Evolutionary conservation across 2,888 invertebrate genomes (phyloP), one percentile per base, ranked within the genome.

Genomic region (Sepioteuthis lessoniana): DNA sequence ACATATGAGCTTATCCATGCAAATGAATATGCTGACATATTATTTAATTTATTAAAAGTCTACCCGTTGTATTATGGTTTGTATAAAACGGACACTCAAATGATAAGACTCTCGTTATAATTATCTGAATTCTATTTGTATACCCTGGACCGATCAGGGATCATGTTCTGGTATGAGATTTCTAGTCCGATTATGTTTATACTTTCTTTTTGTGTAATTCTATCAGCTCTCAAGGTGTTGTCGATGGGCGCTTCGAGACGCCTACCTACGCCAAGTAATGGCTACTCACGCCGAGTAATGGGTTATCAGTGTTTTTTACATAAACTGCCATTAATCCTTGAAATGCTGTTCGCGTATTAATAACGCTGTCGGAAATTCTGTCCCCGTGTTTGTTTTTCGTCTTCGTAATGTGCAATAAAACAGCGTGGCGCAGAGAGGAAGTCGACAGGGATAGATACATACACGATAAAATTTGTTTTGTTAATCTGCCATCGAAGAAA

Each of bases 291-390:
- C n/a, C 76, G 13, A 4, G 10, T n/a, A 76, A 76, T n/a, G 16
- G n/a, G n/a, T 19, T 76, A n/a, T n/a, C n/a, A n/a, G 25, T n/a
- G n/a, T n/a, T 76, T 76, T 35, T 76, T n/a, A n/a, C n/a, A n/a
- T n/a, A 76, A 76, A 3, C 1, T 16, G n/a, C 76, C n/a, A 76
- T n/a, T 35, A n/a, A 76, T n/a, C 1, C 76, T 16, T 4, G n/a
- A n/a, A 42, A n/a, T 35, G n/a, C 16, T 76, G n/a, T 76, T 76
- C 13, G 35, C 76, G 13, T 76, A 76, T 76, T 76, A 76, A 76
- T 76, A 76, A 76, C 76, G n/a, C 76, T n/a, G 76, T 76, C 76
- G 76, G 76, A 76, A 76, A 76, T 35, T 76, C 76, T 76, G 76
- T 76, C 10, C n/a, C n/a, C 76, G n/a, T 76, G n/a, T 76, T 76